Percentiles rank a stretch among this genome's conserved stretches.
phyloP scores from a whole-genome alignment of 2,797 vertebrate species.

The Spatula clypeata region DNA sequence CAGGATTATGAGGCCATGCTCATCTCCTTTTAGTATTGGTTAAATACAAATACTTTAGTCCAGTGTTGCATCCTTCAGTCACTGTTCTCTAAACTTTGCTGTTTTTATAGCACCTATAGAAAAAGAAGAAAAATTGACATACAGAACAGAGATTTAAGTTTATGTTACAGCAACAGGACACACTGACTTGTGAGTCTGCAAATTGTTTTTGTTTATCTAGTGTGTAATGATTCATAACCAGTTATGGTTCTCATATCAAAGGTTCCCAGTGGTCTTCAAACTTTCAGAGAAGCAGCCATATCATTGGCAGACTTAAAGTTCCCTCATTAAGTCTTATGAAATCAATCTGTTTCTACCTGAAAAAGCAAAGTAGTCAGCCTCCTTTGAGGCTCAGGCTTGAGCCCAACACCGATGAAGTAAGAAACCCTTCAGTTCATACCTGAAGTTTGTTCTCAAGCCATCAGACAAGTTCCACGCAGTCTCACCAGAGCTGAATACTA shows the following conservation, averaged over 20 bases:
- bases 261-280: background rate
- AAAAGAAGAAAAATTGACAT: background rate
- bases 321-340: background rate
- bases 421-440: background rate
- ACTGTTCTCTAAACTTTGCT: background rate
- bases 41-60: background rate
- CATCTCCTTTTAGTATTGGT: background rate
- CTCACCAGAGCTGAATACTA: background rate
- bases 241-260: constrained; percentile 10
- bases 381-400: background rate
- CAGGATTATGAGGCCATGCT: background rate
- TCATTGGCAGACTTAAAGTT: background rate
- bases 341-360: background rate
- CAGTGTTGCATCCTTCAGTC: background rate
- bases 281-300: background rate
- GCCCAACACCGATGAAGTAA: background rate
- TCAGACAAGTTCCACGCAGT: background rate
- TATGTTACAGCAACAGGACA: background rate
- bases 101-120: background rate
- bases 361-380: background rate
- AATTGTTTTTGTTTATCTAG: constrained; percentile 37
- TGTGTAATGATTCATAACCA: constrained; percentile 51
- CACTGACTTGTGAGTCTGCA: constrained; percentile 13
- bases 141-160: background rate
- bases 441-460: background rate